Evolutionary conservation across 64 coral and sea anemone genomes (phyloP), one percentile per base, ranked within the genome.

Genomic region (Actinia tenebrosa): DNA sequence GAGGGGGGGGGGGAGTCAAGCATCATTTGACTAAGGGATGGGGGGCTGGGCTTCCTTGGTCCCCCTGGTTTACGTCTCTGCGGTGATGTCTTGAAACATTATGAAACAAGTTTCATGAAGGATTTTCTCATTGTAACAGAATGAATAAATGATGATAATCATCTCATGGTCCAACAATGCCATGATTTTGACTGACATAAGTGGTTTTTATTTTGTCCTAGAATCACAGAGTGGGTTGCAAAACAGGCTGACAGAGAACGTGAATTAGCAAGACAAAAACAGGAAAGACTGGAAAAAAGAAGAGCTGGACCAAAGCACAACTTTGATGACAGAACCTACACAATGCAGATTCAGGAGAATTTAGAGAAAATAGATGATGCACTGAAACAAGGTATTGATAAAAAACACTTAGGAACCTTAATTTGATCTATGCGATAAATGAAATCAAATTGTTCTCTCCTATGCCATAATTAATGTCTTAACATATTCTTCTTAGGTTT

Each of bases 281-380:
- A 93, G 53, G 93, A 95, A 53, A 89, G 91, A 22, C 79, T 95
- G 45, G 91, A 87, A 75, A 91, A 79, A 85, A 60, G 90, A 55
- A 86, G 93, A 80, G 62, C 82, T 8, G 77, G 80, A n/a, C 97
- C 97, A 25, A 99, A 91, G 64, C 97, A 99, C 86, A 92, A 77
- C 44, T 99, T 99, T 95, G 97, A 99, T 89, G 97, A 99, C 75
- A 84, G 56, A 81, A 89, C 86, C 22, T 99, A 99, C 83, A 95
- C 93, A 82, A 77, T 84, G 25, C 86, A 95, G 43, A 85, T 99
- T 77, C 97, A 99, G 88, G 83, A 92, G 46, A 99, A 95, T 93
- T 83, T 86, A 46, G 93, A 95, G 80, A 87, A 84, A 68, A 93
- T 99, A 27, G 88, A 90, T 80, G 91, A 95, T 91, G 97, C 97